Evolutionary conservation across 2,113 vertebrate species (phyloP), one percentile per base, ranked within the genome.

Genomic region (Osmerus eperlanus): DNA sequence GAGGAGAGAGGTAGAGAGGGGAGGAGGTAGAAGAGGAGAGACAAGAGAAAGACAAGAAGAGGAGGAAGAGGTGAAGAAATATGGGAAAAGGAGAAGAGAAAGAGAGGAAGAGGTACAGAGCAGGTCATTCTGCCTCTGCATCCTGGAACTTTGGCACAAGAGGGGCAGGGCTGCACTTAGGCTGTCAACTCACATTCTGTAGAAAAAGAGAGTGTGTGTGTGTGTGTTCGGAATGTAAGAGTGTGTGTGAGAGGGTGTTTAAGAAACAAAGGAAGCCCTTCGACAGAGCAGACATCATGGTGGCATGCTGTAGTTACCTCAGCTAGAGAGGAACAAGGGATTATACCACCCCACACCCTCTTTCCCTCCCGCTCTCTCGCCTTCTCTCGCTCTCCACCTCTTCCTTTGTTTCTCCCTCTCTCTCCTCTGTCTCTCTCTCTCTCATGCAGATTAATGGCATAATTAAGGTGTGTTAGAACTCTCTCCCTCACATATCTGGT

Each of bases 151-250:
- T 47, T 47, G 41, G 41, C 8, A 47, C 9, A 13, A 67, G 19
- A 53, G 29, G 19, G 28, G 18, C 15, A 29, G 23, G 28, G 53
- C 53, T 9, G 52, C 51, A 9, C 66, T 55, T 55, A 16, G 0
- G 52, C 47, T 28, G 66, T 68, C 66, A 23, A 55, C 52, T 29
- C 21, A 68, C 47, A 36, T 53, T 59, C 11, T 11, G 25, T 4
- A 14, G 19, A 58, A 36, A 75, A 67, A 65, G n/a, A 47, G 47
- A 65, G 52, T n/a, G 23, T 28, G 66, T 55, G 66, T 67, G 66
- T 67, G 66, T 67, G 65, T 54, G 65, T 67, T 41, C 52, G 65
- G 9, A 11, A 47, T 52, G 41, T 67, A 41, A 47, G 41, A 19
- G 11, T 12, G 41, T 52, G 65, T 47, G 14, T 67, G 62, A 16